Base-by-base conservation (phyloP, 2,888 invertebrate genomes). In the Craniophora ligustri region DNA sequence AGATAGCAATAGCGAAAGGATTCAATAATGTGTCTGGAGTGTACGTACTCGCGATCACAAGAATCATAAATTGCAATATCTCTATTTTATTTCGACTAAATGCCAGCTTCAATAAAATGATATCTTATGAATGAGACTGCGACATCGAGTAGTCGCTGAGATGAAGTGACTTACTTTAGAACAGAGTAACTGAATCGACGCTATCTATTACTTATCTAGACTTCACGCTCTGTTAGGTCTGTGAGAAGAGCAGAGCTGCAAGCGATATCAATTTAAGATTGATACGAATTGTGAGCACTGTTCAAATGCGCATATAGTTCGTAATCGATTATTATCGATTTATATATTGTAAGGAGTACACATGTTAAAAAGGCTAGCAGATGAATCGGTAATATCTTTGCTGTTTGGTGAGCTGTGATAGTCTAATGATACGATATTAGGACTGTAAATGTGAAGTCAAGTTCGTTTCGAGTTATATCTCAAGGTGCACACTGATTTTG, bases 141-240 rank as follows among this genome's bases (percentile, higher is more conserved):
- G 8, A 34, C 8, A 5, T n/a, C 32, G 34, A 28, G 40, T 15
- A 28, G 18, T 35, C 19, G 28, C 15, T 16, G 30, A 40, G 46
- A 56, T 66, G 23, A 47, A 18, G 10, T 41, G 13, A 2, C 15
- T 14, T 26, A 50, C 45, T 67, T 66, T 13, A 26, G 30, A 51
- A n/a, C 50, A 26, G 41, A 21, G 19, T 13, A 28, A 16, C 47
- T 49, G 13, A 42, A 72, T 51, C 31, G 45, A 36, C 14, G 23
- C 40, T 39, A 51, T 72, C 58, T 44, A 48, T 54, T 15, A 34
- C 45, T 45, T 54, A 42, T 51, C 72, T 55, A 51, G 67, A 49
- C 58, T 72, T 68, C 21, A 55, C 54, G 21, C 38, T 45, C 72
- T 53, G 47, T 50, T 72, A 48, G 11, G 23, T 39, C 40, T 23